Evolutionary conservation across 2,888 invertebrate species (phyloP).

Genomic region (Teleogryllus oceanicus): DNA sequence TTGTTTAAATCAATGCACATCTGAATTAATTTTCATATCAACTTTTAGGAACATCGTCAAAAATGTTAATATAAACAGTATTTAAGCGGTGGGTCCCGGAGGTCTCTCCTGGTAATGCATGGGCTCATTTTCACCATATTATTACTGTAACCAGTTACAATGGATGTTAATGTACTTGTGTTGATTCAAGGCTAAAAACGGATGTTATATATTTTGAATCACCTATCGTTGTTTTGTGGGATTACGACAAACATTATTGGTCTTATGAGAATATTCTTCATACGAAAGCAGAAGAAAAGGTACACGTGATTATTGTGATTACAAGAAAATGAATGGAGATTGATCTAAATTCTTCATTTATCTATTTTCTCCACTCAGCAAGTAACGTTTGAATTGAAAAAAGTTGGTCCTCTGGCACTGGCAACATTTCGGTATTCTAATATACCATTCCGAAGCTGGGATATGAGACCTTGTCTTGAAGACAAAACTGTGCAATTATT

Average conservation of each 20-base stretch:
- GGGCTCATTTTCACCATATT: too few species aligned
- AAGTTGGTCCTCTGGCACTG: not conserved
- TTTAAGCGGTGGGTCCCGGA: too few species aligned
- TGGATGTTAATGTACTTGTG: not conserved
- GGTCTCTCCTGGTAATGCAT: too few species aligned
- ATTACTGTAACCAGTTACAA: too few species aligned
- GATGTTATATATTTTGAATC: not conserved
- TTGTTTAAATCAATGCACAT: too few species aligned
- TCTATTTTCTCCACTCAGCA: not conserved
- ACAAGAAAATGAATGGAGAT: too few species aligned
- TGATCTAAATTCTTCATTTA: too few species aligned
- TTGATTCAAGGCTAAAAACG: not conserved
- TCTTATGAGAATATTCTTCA: not conserved
- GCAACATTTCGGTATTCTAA: not conserved
- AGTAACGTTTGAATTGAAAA: not conserved
- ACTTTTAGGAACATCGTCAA: too few species aligned
- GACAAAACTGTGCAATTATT: not conserved
- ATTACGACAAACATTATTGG: not conserved
- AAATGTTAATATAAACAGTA: too few species aligned
- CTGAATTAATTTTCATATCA: too few species aligned
- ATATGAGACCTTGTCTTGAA: not conserved
- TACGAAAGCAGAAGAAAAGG: too few species aligned
- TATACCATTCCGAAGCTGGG: conserved; percentile 3
- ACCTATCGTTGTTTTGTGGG: not conserved
- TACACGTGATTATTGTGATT: too few species aligned